Evolutionary conservation across 2,888 invertebrate species (phyloP), one percentile per base, ranked within the genome.

Genomic region (Himalopsyche kuldschensis): DNA sequence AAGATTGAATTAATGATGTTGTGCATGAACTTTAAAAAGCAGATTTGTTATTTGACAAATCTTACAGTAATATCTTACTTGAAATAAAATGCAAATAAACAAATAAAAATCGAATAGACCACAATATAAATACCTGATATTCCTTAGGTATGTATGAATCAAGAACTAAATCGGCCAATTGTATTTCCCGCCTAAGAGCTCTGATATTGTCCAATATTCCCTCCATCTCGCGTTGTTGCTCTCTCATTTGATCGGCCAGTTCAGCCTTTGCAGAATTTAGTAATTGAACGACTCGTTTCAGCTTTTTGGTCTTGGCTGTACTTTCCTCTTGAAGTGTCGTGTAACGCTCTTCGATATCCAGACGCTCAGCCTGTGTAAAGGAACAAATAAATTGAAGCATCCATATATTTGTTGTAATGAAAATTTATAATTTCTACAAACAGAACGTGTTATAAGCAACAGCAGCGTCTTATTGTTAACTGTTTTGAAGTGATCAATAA

Each of bases 181-280:
- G 96, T 75, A 98, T 92, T 90, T 99, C 99, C 82, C 98, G 92
- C 83, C 96, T 95, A 80, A 99, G 93, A 82, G 97, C 96, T 17
- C 99, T 92, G 78, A 99, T 96, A 87, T 97, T 97, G 89, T 99
- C 99, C 87, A 98, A 91, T 24, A 99, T 94, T 0, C 97, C 97
- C 90, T 99, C 99, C 95, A 98, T 98, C 91, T 99, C 99, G 69
- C 98, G 91, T 91, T 99, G 98, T 89, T 99, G 98, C 88, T 99
- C 99, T 86, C 97, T 94, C 88, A 98, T 97, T 87, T 97, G 94
- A 90, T 97, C 97, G 0, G 95, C 95, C 84, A 97, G 90, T 89
- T 97, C 97, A 0, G 95, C 96, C 89, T 96, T 96, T 0, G 96
- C 96, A 0, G 96, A 95, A 92, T 97, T 95, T 75, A 98, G 91